These are phyloP conservation scores for Zeugodacus cucurbitae DNA, from an alignment of 1,140 invertebrate genomes.

Conservation along the genomic window DNA sequence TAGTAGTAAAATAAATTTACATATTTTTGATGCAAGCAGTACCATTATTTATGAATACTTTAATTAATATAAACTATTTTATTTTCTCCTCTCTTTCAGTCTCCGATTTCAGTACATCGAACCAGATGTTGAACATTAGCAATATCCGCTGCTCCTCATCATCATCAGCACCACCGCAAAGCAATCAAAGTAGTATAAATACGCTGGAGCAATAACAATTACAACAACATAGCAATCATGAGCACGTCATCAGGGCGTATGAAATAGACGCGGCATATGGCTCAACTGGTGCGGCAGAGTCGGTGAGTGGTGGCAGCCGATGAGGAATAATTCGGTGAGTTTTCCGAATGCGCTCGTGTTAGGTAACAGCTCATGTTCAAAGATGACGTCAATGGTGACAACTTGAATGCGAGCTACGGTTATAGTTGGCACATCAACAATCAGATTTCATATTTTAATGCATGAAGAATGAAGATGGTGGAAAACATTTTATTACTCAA, in stretches of 20 bases:
- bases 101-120: slow-evolving; percentile 65
- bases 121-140: slow-evolving; percentile 63
- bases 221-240: slow-evolving; percentile 32
- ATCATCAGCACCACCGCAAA: slow-evolving; percentile 55
- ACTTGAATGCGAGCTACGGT: slow-evolving; percentile 49
- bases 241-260: slow-evolving; percentile 38
- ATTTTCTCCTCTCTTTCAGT: slow-evolving; percentile 50
- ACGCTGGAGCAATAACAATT: slow-evolving; percentile 45
- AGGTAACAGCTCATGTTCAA: slow-evolving; percentile 63
- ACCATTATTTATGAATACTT: too few relatives aligned
- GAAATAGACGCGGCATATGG: slow-evolving; percentile 48
- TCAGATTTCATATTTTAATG: slow-evolving; percentile 46
- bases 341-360: slow-evolving; percentile 83
- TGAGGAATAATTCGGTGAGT: slow-evolving; percentile 65
- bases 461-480: too few relatives aligned
- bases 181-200: slow-evolving; percentile 45
- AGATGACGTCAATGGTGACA: slow-evolving; percentile 40
- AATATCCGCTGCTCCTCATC: slow-evolving; percentile 68
- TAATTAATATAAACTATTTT: not conserved
- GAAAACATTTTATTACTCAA: not conserved
- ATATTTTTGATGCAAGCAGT: too few relatives aligned
- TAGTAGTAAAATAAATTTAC: too few relatives aligned
- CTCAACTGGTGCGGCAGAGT: slow-evolving; percentile 34
- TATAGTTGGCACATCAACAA: slow-evolving; percentile 63
- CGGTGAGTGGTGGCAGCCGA: slow-evolving; percentile 47